phyloP scores from a whole-genome alignment of 2,113 vertebrate genomes.

The Hemichromis elongatus region DNA sequence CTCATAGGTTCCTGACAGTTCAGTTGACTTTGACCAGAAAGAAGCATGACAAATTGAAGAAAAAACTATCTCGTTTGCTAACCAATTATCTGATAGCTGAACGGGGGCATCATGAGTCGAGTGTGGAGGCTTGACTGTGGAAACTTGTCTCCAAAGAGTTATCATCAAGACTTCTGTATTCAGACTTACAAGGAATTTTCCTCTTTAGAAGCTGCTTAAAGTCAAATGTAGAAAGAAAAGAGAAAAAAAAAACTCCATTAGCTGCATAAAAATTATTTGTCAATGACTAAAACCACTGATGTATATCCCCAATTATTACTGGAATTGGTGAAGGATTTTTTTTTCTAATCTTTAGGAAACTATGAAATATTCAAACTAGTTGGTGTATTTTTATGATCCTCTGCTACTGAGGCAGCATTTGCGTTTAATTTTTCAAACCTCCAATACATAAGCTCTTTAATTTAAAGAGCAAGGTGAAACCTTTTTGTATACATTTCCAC shows the following conservation, averaged over 20 bases:
- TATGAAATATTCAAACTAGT: slow-evolving; percentile 9
- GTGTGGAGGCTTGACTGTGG: neutral
- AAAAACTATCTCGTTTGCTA: slow-evolving; percentile 18
- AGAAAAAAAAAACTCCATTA: neutral
- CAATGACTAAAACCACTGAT: neutral
- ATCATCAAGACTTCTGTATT: neutral
- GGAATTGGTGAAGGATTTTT: fast-evolving
- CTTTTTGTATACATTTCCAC: neutral
- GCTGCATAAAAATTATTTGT: neutral
- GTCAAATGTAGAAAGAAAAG: neutral
- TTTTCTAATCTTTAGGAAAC: neutral
- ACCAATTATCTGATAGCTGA: slow-evolving; percentile 40
- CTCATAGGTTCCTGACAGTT: slow-evolving; percentile 58
- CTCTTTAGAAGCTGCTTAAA: neutral
- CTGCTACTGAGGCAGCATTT: neutral
- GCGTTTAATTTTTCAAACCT: neutral
- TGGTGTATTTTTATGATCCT: neutral
- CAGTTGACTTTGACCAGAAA: slow-evolving; percentile 54
- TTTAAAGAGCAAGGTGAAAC: neutral
- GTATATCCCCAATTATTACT: neutral
- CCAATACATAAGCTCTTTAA: neutral
- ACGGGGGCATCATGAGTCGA: neutral
- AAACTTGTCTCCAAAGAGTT: neutral
- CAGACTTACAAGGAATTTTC: neutral
- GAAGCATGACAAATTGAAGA: slow-evolving; percentile 32